Conservation (phyloP, 2,888 invertebrate genomes). For the Frankliniella fusca region DNA sequence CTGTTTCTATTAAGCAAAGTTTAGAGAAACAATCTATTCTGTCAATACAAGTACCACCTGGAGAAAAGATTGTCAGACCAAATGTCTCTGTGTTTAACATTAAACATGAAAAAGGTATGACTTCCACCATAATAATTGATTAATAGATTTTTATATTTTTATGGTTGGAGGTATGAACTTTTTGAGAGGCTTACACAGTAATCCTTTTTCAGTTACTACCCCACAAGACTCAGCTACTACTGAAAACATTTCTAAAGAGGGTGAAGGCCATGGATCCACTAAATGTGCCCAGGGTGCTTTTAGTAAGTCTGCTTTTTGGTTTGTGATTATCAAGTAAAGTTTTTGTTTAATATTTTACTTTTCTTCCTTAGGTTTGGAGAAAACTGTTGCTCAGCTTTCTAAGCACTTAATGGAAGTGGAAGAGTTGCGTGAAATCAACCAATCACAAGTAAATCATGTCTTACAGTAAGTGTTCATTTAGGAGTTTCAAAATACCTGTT, state of each 20-base stretch:
- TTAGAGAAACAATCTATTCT: neutral
- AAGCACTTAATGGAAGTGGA: neutral
- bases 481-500: neutral
- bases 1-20: neutral
- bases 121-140: too few species aligned
- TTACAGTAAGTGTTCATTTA: neutral
- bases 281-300: too few species aligned
- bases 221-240: too few species aligned
- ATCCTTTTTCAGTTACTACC: too few species aligned
- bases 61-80: neutral
- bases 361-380: neutral
- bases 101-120: neutral
- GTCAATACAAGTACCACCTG: neutral
- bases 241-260: neutral
- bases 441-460: conserved; percentile 1
- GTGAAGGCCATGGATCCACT: neutral
- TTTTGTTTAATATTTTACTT: neutral
- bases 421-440: neutral
- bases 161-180: too few species aligned
- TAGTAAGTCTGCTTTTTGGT: too few species aligned
- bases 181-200: too few species aligned
- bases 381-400: neutral
- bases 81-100: neutral
- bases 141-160: too few species aligned
- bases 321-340: neutral